Evolutionary conservation across 2,888 invertebrate genomes (phyloP), one percentile per base, ranked within the genome.

Genomic region (Lapara coniferarum): DNA sequence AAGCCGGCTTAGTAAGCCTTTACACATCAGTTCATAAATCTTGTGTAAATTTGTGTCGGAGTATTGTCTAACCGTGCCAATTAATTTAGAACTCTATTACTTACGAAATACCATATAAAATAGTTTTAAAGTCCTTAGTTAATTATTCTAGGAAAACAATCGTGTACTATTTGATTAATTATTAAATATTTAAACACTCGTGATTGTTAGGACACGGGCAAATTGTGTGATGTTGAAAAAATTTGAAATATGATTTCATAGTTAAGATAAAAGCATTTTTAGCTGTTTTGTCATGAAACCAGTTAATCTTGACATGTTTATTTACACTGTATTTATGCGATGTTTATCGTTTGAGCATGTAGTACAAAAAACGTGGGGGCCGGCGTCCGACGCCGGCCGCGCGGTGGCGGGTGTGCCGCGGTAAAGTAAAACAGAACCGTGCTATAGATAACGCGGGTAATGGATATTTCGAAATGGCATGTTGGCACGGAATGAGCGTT

Each of bases 361-460:
- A 63, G 14, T 55, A 55, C 19, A 63, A 19, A 51, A 66, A 51
- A 66, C 30, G 4, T 14, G 3, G 13, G 30, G 49, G 46, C 14
- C 37, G 51, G n/a, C n/a, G 30, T 51, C 25, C 16, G n/a, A 10
- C 37, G n/a, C 37, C 2, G 16, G 52, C 30, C 37, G 53, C 10
- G 72, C 73, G 77, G 70, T 44, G 57, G 71, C 69, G 76, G 73
- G 74, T 71, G 30, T 14, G 66, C 55, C 25, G 75, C 75, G 72
- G 74, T 77, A 72, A 78, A 77, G 75, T 74, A 74, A 75, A 78
- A 74, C 74, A 75, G 72, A 74, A 69, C 71, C 73, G 73, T 75
- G 67, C 73, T 72, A 73, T 76, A 78, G 80, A 78, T 79, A 80
- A 80, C 78, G 69, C 71, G 74, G 19, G 77, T 78, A 82, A 80